Base-by-base conservation (phyloP, 2,888 invertebrate species). In the Lasioglossum lativentre region DNA sequence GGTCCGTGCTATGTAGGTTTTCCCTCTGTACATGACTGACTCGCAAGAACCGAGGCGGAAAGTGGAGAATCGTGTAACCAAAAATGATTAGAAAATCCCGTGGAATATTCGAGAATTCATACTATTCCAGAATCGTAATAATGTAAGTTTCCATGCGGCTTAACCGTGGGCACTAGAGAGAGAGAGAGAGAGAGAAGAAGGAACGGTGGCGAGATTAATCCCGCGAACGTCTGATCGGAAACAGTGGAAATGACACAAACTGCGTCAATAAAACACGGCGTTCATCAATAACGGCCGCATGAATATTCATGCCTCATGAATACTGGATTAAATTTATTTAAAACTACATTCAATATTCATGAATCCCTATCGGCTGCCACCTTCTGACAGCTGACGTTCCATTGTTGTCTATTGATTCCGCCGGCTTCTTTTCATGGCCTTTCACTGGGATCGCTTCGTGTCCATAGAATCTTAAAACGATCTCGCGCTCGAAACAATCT, bases 311-410 rank as follows among this genome's bases (percentile, higher is more conserved):
- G 42, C 59, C 75, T 81, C 68, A 84, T 85, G 77, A 86, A 82
- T 83, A 82, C 45, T 30, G 72, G 82, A 86, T 89, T 84, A 81
- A 83, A 88, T 89, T 88, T 87, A 87, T 87, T 88, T 90, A 83
- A 86, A 89, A 73, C 16, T 77, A 70, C 72, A 42, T 88, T 75
- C 71, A 77, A 80, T 88, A 88, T 89, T 89, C 79, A 88, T 86
- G 83, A 75, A 85, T 75, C 56, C 56, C 70, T 27, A 63, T 59
- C 59, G 40, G 30, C n/a, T 14, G 47, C 27, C 34, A n/a, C 45
- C 16, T 16, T 19, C 71, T 68, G 74, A 75, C 79, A 74, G 73
- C 70, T 81, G 81, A 81, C 84, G 68, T 40, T 68, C 73, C 76
- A 56, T 77, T 82, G 42, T 74, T 73, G 74, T 66, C 47, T 52